Evolutionary conservation across 2,113 vertebrate genomes (phyloP), one percentile per base, ranked within the genome.

Genomic region (Notarius lentiginosus): DNA sequence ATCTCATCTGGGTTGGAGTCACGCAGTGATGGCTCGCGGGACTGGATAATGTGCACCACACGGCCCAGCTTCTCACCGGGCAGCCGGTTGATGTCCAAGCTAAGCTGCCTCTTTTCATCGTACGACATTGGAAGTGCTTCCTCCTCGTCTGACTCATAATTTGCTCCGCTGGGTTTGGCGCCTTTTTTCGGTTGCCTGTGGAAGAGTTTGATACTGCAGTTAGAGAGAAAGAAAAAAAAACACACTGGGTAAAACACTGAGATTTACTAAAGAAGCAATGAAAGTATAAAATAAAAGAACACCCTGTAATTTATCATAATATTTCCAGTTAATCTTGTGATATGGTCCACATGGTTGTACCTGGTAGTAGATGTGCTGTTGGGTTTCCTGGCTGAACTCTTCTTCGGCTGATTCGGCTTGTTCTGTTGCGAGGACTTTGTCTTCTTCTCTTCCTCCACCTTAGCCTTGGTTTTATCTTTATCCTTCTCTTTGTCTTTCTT

Each of bases 1-100:
- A 99, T 99, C 95, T 99, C 98, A 0, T 99, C 98, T 0, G 98
- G 98, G 92, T 99, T 99, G 91, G 98, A 99, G 96, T 99, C 97
- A 87, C 98, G 92, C 85, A 99, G 97, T 1, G 98, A 99, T 20
- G 98, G 98, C 89, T 99, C 98, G 75, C 98, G 92, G 0, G 98
- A 97, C 94, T 99, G 98, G 91, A 99, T 99, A 94, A 99, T 99
- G 94, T 99, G 98, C 7, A 99, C 98, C 66, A 99, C 98, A 0
- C 98, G 96, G 87, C 97, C 98, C 80, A 99, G 95, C 91, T 99
- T 99, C 95, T 99, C 98, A 4, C 98, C 98, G 0, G 98, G 98
- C 90, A 99, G 93, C 86, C 97, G 95, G 94, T 99, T 99, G 91
- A 99, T 99, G 93, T 99, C 98, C 92, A 99, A 93, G 91, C 98